Evolutionary conservation across 2,888 invertebrate genomes (phyloP).

Genomic region (Parthenolecanium corni): DNA sequence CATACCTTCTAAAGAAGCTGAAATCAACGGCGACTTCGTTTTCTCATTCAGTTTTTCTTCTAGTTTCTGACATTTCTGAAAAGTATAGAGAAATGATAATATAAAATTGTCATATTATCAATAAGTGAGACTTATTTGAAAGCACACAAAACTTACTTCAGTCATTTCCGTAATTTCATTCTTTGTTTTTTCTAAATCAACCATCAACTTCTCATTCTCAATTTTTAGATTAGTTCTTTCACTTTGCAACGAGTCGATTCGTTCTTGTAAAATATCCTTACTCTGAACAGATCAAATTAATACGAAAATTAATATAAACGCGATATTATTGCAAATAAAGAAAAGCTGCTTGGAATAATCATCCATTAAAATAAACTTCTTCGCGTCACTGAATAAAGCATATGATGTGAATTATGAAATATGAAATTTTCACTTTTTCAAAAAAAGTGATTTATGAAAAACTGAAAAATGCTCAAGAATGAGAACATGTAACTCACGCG

Average conservation of each 20-base stretch:
- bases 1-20: too few species aligned
- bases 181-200: neutral
- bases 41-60: conserved; percentile 7
- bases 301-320: neutral
- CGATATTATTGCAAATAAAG: too few species aligned
- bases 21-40: too few species aligned
- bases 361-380: too few species aligned
- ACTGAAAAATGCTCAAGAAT: too few species aligned
- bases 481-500: neutral
- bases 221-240: neutral
- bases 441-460: too few species aligned
- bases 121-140: too few species aligned
- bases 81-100: neutral
- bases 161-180: neutral
- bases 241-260: neutral
- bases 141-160: neutral
- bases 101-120: neutral
- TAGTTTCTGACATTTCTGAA: neutral
- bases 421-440: too few species aligned
- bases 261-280: neutral
- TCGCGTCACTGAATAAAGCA: too few species aligned
- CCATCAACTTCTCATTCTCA: neutral
- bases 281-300: neutral
- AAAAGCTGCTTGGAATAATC: too few species aligned
- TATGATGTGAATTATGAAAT: too few species aligned